Conservation (phyloP, 92 coral and sea anemone genomes). For the Actinostola sp. region DNA sequence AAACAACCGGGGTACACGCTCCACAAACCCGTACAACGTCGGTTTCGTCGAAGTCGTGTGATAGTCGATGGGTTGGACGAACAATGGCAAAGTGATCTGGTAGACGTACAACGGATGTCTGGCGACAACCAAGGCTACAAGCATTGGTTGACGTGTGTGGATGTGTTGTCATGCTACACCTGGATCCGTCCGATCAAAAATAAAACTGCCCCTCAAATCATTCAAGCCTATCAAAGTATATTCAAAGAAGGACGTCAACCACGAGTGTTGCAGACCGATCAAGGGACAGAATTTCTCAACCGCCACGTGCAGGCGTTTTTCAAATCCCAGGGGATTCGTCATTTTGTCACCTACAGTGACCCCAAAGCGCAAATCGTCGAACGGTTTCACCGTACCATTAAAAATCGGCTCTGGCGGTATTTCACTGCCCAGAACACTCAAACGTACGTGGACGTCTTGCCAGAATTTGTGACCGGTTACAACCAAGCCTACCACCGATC, state of each 20-base stretch:
- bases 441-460: neutral
- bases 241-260: constrained; percentile 17
- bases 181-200: constrained; percentile 51
- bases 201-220: constrained; percentile 27
- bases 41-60: constrained; percentile 1
- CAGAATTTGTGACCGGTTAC: constrained; percentile 23
- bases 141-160: constrained; percentile 24
- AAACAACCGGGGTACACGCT: too few species aligned
- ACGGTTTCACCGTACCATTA: constrained; percentile 48
- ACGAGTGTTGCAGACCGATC: constrained; percentile 41
- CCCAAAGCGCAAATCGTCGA: constrained; percentile 44
- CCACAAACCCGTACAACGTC: neutral
- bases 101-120: constrained; percentile 1
- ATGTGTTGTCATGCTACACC: constrained; percentile 47
- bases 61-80: constrained; percentile 11
- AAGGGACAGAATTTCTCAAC: constrained; percentile 55
- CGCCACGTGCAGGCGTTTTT: constrained; percentile 5
- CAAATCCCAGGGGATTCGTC: constrained; percentile 14
- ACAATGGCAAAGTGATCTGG: constrained; percentile 33
- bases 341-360: constrained; percentile 34
- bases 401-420: constrained; percentile 40
- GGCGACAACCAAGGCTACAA: neutral
- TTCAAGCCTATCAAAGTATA: constrained; percentile 2
- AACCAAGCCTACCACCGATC: constrained; percentile 38
- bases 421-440: constrained; percentile 25